Evolutionary conservation across 2,888 invertebrate genomes (phyloP).

Genomic region (Apoda limacodes): DNA sequence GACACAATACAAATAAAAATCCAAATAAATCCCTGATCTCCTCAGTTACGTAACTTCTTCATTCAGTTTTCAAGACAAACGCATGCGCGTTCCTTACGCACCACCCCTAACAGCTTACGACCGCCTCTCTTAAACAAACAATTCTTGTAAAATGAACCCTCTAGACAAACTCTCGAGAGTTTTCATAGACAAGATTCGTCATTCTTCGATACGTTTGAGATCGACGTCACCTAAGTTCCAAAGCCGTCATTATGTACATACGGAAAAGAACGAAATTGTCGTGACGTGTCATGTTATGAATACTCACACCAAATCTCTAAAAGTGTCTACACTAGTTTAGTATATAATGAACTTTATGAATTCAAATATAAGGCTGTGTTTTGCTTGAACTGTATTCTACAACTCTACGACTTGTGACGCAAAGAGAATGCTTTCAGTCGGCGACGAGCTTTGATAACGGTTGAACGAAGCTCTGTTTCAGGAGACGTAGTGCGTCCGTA

Average conservation of each 20-base stretch:
- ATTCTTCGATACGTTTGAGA: constrained; percentile 43
- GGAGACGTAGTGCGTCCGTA: constrained; percentile 29
- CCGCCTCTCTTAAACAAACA: constrained; percentile 52
- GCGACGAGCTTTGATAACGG: constrained; percentile 46
- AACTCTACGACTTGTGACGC: constrained; percentile 28
- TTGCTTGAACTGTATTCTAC: too few species aligned
- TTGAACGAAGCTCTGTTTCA: constrained; percentile 28
- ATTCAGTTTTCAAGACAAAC: constrained; percentile 32
- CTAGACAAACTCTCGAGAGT: constrained; percentile 37
- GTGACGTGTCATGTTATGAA: constrained; percentile 41
- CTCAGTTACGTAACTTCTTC: too few species aligned
- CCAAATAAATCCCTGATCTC: too few species aligned
- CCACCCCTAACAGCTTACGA: constrained; percentile 66
- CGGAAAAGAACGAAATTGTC: constrained; percentile 60
- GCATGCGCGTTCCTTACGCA: constrained; percentile 64
- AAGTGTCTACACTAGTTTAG: too few species aligned
- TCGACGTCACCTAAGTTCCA: constrained; percentile 50
- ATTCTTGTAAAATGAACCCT: constrained; percentile 55
- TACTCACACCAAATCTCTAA: constrained; percentile 31
- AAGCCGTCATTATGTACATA: constrained; percentile 61
- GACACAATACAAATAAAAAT: too few species aligned
- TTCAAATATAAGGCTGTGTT: too few species aligned
- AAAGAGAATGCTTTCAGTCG: constrained; percentile 50
- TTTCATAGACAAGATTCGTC: constrained; percentile 29
- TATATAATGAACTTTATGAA: too few species aligned